Evolutionary conservation across 2,888 invertebrate genomes (phyloP), one percentile per base, ranked within the genome.

Genomic region (Eretmocerus hayati): DNA sequence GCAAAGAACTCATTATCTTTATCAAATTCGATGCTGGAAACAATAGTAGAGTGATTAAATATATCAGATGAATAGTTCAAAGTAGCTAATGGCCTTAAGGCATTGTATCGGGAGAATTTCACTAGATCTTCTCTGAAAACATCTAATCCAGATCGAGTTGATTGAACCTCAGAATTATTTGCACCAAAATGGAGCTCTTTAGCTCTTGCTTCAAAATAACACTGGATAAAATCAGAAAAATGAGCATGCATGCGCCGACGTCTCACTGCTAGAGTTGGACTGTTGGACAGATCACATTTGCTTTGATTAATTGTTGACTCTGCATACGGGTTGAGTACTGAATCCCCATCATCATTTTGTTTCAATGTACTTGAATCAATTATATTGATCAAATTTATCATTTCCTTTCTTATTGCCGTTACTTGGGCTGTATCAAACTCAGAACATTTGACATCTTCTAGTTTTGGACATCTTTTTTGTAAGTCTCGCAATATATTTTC

Each of bases 1-100:
- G 94, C 94, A 74, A 95, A 93, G 72, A 86, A 88, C 74, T 95
- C 93, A 68, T 90, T 87, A 72, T 95, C 94, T 71, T 92, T 90
- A 69, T 95, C 94, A 74, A 95, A 95, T 72, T 94, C 94, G 59
- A 95, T 93, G 61, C 92, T 92, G 20, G 88, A 88, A 5, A 89
- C 89, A 56, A 90, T 89, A 5, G 87, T 89, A 4, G 87, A 87
- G 65, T 85, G 87, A 67, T 87, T 89, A 67, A 89, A 87, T 44
- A 90, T 81, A 70, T 94, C 94, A 63, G 84, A 86, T 55, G 90
- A 89, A 72, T 94, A 94, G 58, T 89, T 89, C 4, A 95, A 75
- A 5, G 91, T 90, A 4, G 93, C 90, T 6, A 94, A 75, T 16
- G 88, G 84, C 11, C 87, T 77, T 55, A 94, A 75, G 15, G 83